Evolutionary conservation across 2,797 vertebrate genomes (phyloP), one percentile per base, ranked within the genome.

Genomic region (Centroberyx gerrardi): DNA sequence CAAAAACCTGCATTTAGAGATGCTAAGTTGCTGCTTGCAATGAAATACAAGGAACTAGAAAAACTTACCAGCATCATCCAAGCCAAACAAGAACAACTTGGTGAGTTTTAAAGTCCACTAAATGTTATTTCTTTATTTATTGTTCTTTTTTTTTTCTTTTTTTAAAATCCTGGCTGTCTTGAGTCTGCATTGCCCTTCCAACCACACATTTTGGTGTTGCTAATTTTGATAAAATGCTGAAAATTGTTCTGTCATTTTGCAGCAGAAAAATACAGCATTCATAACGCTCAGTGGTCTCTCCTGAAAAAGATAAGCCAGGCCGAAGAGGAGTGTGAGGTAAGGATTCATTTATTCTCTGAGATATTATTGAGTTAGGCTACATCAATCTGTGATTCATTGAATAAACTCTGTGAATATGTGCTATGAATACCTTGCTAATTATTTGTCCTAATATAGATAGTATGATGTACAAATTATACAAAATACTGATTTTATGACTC

Each of bases 11-110:
- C 64, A 46, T 80, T 91, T n/a, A 78, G 38, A 87, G 75, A 83
- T 7, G 63, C 81, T 3, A 92, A 88, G 73, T 4, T 85, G 49
- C 70, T 86, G 1, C 83, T 93, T 33, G 78, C 86, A 48, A 69
- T 85, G 71, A 93, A 81, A 60, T 88, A 91, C 79, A 91, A 79
- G 14, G 77, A 86, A 40, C 80, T 90, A 29, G 73, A 80, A 17
- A 77, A 86, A 33, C 58, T 89, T 0, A 42, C 49, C 17, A 73
- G 33, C 62, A 72, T 81, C 28, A 78, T 88, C 65, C 78, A 68
- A 61, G 71, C 58, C 42, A 93, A 94, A 82, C 84, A 88, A 31
- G 84, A 82, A 53, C 72, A 78, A 29, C 70, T 91, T 1, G 78
- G 91, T 91, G 65, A 88, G 87, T 61, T 64, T 54, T 53, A 4